Base-by-base conservation (phyloP, 2,888 invertebrate species). In the Diadromus collaris region DNA sequence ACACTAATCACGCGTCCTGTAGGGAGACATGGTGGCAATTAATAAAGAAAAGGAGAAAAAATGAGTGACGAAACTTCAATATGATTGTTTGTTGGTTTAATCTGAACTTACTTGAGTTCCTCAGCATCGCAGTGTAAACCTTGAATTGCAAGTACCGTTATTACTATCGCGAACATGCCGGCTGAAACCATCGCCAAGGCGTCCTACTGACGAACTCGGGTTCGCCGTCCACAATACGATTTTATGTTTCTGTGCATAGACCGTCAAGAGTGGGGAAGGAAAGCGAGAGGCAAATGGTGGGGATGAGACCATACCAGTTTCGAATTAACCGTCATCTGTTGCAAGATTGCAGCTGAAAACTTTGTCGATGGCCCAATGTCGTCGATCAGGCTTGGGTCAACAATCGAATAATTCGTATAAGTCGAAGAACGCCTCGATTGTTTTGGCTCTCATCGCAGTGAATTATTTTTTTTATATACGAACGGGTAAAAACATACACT, bases 151-250 rank as follows among this genome's bases (percentile, higher is more conserved):
- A 85, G 60, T 46, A 83, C 60, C 7, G 80, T 69, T 65, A 84
- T 76, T 21, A 86, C 69, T 60, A 83, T 72, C 44, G 63, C 71
- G 29, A 88, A 67, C 86, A 88, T 88, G 74, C 48, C 79, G 78
- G 70, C 78, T 67, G 78, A 81, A 76, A 71, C 79, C 56, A 81
- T 82, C 72, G 68, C 67, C 76, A 76, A 41, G 63, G 67, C 81
- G 72, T 81, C 63, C 76, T 81, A 76, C 74, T 68, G 83, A 78
- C 80, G 77, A 81, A 82, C 74, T 78, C 73, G 74, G 68, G 75
- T 64, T 79, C 76, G 75, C 67, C 79, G 80, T 82, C 69, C 54
- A 70, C 76, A 80, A 71, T 79, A 81, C 54, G 70, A 78, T 82
- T 86, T 85, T 85, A 85, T 86, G 78, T 76, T 82, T 81, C 74